Base-by-base conservation (phyloP, 2,888 invertebrate species). In the Hirtodrosophila alboralis region DNA sequence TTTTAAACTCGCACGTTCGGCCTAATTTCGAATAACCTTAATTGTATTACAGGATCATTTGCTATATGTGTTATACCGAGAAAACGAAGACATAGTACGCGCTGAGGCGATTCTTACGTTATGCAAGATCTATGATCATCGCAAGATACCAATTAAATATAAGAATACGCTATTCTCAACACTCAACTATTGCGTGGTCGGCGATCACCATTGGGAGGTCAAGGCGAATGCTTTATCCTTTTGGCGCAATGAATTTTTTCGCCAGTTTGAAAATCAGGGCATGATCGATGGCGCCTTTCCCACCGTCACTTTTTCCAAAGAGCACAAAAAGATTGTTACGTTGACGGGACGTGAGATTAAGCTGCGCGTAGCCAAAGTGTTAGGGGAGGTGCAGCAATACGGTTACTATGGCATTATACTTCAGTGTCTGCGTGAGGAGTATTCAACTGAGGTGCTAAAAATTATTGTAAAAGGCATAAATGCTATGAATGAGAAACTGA, bases 131-230 rank as follows among this genome's bases (percentile, higher is more conserved):
- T 95, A 94, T 77, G 92, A 93, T 61, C 92, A 94, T 78, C 92
- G 93, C 26, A 93, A 93, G 76, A 92, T 95, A 71, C 90, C 92
- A 12, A 89, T 90, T 10, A 88, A 90, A 6, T 91, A 92, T 71
- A 92, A 93, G 64, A 91, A 92, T 27, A 89, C 90, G 0, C 90
- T 96, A 3, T 94, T 93, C 76, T 92, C 92, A 21, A 92, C 93
- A 3, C 94, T 96, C 92, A 92, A 93, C 0, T 91, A 93, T 9
- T 93, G 94, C 1, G 93, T 94, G 0, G 92, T 94, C 0, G 91
- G 92, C 7, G 96, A 96, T 88, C 92, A 96, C 53, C 94, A 96
- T 84, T 96, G 96, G 95, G 96, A 96, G 88, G 96, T 96, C 0
- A 95, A 95, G 89, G 90, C 94, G 0, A 93, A 92, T 51, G 94